phyloP scores from a whole-genome alignment of 2,797 vertebrate genomes.

The Lepus oiostolus region DNA sequence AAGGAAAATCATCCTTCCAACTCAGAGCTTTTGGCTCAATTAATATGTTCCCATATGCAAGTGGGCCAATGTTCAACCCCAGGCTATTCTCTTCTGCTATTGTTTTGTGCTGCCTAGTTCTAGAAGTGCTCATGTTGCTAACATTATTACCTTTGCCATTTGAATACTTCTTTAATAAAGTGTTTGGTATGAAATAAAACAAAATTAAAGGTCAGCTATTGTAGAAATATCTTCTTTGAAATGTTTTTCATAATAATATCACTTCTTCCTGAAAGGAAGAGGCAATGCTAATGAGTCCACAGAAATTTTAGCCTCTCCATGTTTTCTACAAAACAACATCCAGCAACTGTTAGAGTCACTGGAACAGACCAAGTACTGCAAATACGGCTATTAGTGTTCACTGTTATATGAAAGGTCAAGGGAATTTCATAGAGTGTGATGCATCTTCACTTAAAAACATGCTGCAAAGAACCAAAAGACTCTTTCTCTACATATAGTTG shows the following conservation, averaged over 20 bases:
- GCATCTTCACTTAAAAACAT: not conserved
- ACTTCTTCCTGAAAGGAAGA: not conserved
- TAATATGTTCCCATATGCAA: not conserved
- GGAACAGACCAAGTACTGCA: rapidly evolving
- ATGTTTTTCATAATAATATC: not conserved
- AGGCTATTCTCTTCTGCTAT: not conserved
- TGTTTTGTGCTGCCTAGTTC: not conserved
- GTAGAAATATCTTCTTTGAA: not conserved
- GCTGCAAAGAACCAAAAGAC: not conserved
- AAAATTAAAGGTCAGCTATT: not conserved
- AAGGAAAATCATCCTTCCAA: not conserved
- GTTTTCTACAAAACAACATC: not conserved
- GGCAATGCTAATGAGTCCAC: not conserved
- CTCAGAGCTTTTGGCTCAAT: not conserved
- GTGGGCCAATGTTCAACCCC: not conserved
- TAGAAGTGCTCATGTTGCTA: not conserved
- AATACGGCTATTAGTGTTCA: not conserved
- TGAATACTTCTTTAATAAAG: conserved; percentile 22
- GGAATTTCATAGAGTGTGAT: not conserved
- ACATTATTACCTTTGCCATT: not conserved
- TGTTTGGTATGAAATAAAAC: not conserved
- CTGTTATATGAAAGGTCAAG: not conserved
- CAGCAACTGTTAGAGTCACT: not conserved
- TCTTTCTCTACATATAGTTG: not conserved
- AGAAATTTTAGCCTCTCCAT: not conserved